Percentiles rank a stretch among this genome's conserved stretches.
These are phyloP conservation scores for Parnassius mnemosyne DNA, from an alignment of 2,888 invertebrate species.

Conservation along the genomic window DNA sequence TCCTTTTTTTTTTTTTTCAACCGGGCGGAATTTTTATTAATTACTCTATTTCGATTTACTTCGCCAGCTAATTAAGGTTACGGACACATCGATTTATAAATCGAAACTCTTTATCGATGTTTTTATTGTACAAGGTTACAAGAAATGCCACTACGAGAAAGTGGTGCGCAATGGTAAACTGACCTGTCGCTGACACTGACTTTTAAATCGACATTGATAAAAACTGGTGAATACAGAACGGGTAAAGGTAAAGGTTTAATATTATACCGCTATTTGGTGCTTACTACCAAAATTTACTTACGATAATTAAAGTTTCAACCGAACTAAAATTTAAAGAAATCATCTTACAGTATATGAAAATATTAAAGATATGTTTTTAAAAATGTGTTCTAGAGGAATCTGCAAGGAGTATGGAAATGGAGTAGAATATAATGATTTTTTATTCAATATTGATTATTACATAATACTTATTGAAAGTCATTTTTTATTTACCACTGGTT, in stretches of 20 bases:
- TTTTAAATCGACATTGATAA: conserved; percentile 59
- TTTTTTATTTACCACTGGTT: too few relatives aligned
- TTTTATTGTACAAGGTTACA: conserved; percentile 24
- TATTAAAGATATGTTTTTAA: too few relatives aligned
- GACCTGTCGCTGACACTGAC: conserved; percentile 49
- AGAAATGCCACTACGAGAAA: conserved; percentile 43
- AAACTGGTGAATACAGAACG: conserved; percentile 35
- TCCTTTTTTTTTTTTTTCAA: conserved; percentile 32
- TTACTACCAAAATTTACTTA: not conserved
- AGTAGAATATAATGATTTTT: not conserved
- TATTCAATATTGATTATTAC: too few relatives aligned
- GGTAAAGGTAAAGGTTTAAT: conserved; percentile 42
- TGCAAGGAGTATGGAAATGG: not conserved
- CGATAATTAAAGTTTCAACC: too few relatives aligned
- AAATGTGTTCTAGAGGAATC: too few relatives aligned
- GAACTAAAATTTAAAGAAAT: too few relatives aligned
- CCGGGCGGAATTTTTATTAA: conserved; percentile 55
- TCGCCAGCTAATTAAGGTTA: conserved; percentile 27
- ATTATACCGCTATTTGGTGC: not conserved
- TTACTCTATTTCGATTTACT: conserved; percentile 46
- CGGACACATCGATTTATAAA: conserved; percentile 24
- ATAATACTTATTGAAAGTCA: too few relatives aligned
- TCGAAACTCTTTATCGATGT: conserved; percentile 20
- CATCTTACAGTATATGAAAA: too few relatives aligned
- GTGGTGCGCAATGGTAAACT: conserved; percentile 43